Evolutionary conservation across 2,888 invertebrate genomes (phyloP).

Genomic region (Leistus spinibarbis): DNA sequence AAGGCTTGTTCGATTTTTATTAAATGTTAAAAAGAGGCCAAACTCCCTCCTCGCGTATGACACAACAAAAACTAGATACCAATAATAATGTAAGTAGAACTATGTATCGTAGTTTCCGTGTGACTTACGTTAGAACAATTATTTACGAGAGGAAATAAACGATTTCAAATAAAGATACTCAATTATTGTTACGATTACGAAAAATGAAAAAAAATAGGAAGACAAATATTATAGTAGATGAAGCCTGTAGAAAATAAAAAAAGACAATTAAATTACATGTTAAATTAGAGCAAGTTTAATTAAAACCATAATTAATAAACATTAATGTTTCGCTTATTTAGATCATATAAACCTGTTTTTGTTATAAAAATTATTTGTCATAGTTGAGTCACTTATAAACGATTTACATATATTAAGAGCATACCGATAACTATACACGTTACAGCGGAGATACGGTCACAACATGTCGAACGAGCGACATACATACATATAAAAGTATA

Average conservation of each 20-base stretch:
- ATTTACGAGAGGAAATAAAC: background rate
- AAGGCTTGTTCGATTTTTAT: background rate
- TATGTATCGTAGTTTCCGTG: no score
- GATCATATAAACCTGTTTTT: background rate
- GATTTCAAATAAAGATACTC: background rate
- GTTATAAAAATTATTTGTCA: background rate
- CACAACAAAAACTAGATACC: background rate
- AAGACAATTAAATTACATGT: background rate
- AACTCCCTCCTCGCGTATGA: background rate
- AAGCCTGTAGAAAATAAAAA: background rate
- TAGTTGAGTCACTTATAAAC: background rate
- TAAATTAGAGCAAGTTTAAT: background rate
- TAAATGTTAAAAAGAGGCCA: background rate
- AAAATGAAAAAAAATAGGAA: no score
- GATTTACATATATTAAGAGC: background rate
- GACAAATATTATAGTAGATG: background rate
- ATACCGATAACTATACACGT: no score
- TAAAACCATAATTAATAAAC: background rate
- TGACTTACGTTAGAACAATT: background rate
- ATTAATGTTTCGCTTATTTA: background rate
- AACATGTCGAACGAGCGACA: no score
- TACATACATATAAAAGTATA: no score
- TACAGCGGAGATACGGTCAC: no score
- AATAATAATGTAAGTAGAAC: no score
- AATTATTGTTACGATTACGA: background rate